These are phyloP conservation scores for Heteromormyrus szaboi DNA, from an alignment of 2,797 vertebrate species.

Conservation along the genomic window DNA sequence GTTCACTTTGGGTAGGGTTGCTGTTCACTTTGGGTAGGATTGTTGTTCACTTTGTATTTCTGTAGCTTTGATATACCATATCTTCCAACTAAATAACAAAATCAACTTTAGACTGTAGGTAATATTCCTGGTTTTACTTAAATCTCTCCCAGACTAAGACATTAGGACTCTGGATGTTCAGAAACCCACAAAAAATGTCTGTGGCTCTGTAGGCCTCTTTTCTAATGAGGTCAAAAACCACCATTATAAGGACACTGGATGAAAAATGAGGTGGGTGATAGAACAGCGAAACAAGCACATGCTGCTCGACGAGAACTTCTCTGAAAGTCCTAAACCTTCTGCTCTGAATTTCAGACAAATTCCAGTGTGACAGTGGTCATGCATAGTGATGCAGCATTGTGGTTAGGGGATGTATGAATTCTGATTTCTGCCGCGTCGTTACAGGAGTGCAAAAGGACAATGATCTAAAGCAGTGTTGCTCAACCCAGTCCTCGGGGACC, in stretches of 20 bases:
- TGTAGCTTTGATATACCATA: not conserved
- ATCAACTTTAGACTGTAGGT: not conserved
- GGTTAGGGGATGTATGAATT: not conserved
- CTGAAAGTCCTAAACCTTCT: not conserved
- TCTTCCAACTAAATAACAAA: not conserved
- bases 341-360: not conserved
- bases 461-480: not conserved
- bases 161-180: not conserved
- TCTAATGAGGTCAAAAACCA: constrained; percentile 2
- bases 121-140: not conserved
- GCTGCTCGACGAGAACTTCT: not conserved
- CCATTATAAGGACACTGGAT: not conserved
- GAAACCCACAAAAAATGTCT: not conserved
- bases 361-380: not conserved
- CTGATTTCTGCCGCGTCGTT: not conserved
- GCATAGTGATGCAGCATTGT: not conserved
- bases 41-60: not conserved
- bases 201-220: not conserved
- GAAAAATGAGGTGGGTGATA: not conserved
- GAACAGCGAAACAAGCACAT: not conserved
- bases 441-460: not conserved
- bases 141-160: not conserved
- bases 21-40: not conserved
- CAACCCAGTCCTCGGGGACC: not conserved
- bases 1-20: not conserved